phyloP scores from a whole-genome alignment of 2,113 vertebrate genomes.

The Microtus oregoni region DNA sequence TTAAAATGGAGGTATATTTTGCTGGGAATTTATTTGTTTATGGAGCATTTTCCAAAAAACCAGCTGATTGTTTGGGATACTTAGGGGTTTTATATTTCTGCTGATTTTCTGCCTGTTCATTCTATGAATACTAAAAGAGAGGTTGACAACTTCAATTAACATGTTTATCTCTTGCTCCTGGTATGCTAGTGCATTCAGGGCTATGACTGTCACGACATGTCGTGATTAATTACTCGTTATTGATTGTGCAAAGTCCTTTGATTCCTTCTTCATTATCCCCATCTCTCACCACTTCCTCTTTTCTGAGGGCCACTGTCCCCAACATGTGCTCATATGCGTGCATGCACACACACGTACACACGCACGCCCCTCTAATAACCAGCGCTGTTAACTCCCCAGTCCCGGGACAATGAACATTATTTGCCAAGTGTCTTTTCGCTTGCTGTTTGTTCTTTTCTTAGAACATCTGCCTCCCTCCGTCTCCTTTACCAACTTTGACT shows the following conservation, averaged over 20 bases:
- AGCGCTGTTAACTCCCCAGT: background rate
- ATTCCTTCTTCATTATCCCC: background rate
- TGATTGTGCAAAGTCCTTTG: background rate
- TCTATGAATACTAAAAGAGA: background rate
- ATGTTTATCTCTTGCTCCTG: background rate
- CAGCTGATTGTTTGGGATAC: background rate
- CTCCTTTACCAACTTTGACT: background rate
- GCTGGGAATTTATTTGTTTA: background rate
- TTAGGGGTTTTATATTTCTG: background rate
- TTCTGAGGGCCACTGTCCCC: background rate
- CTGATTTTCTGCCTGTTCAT: background rate
- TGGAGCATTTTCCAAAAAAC: background rate
- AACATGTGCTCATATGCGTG: background rate
- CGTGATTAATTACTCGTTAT: background rate
- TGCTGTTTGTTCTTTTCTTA: background rate
- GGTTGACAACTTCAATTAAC: background rate
- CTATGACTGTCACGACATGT: background rate
- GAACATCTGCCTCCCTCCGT: background rate
- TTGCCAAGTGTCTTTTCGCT: background rate
- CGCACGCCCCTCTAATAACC: background rate
- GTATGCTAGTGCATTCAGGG: background rate
- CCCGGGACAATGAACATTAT: background rate
- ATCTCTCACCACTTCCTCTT: background rate
- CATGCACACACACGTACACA: background rate
- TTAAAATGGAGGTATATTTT: background rate